A percentile compares a stretch with the other conserved stretches of the same genome.
These are phyloP conservation scores for Poeciliopsis paucimaculata DNA, from an alignment of 2,797 vertebrate species.

Conservation along the genomic window DNA sequence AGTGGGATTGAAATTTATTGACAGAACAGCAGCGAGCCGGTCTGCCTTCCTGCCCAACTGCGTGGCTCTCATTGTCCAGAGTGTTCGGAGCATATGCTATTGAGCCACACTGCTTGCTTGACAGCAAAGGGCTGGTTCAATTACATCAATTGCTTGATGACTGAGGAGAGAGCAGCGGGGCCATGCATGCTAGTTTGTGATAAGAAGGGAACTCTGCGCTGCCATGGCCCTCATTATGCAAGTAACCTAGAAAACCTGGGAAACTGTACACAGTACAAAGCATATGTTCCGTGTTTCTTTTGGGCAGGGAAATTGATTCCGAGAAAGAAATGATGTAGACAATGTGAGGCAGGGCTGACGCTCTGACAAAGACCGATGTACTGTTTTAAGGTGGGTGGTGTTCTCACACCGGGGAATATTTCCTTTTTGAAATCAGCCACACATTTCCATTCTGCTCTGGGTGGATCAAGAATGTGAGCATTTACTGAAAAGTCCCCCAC, in stretches of 20 bases:
- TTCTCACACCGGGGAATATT: constrained; percentile 49
- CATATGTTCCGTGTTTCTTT: constrained; percentile 87
- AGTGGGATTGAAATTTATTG: constrained; percentile 99
- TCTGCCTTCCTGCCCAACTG: constrained; percentile 78
- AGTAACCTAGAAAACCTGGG: constrained; percentile 76
- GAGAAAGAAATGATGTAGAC: constrained; percentile 69
- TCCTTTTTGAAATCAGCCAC: constrained; percentile 56
- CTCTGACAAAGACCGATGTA: constrained; percentile 53
- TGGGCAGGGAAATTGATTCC: constrained; percentile 72
- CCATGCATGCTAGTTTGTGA: constrained; percentile 96
- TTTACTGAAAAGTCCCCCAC: constrained; percentile 48
- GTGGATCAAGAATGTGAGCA: constrained; percentile 53
- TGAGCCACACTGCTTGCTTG: constrained; percentile 85
- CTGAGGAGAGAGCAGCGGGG: constrained; percentile 93
- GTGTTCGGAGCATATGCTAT: constrained; percentile 86
- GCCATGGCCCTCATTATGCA: constrained; percentile 81
- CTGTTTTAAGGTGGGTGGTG: constrained; percentile 54
- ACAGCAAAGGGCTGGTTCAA: constrained; percentile 90
- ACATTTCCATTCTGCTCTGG: constrained; percentile 48
- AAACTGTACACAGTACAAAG: constrained; percentile 79
- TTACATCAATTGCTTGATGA: constrained; percentile 95
- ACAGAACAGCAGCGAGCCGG: constrained; percentile 83
- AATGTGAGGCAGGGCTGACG: constrained; percentile 64
- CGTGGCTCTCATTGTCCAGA: constrained; percentile 90
- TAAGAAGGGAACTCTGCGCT: constrained; percentile 94